Percentiles rank a stretch among this genome's conserved stretches.
phyloP scores from a whole-genome alignment of 2,888 invertebrate genomes.

The Brachyopa scutellaris region DNA sequence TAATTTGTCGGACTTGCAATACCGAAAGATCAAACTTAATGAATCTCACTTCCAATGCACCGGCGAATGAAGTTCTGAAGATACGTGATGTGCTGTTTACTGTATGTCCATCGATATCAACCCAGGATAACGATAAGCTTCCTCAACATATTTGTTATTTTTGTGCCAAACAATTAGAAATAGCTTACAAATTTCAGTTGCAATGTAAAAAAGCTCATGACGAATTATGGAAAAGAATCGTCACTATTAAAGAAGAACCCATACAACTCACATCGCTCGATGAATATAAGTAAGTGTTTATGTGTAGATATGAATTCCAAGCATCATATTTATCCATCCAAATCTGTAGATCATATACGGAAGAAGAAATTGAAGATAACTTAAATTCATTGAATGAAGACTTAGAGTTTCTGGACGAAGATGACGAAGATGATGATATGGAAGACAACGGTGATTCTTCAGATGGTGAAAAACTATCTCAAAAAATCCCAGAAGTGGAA shows the following conservation, averaged over 20 bases:
- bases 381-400: background rate
- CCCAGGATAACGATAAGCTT: constrained; percentile 73
- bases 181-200: constrained; percentile 76
- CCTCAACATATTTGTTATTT: constrained; percentile 77
- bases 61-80: background rate
- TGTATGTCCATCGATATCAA: constrained; percentile 54
- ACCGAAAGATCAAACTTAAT: constrained; percentile 32
- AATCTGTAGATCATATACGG: background rate
- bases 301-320: too few relatives aligned
- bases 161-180: constrained; percentile 76
- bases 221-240: constrained; percentile 76
- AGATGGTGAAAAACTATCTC: background rate
- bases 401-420: constrained; percentile 35
- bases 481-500: background rate
- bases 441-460: background rate
- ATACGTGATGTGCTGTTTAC: constrained; percentile 11
- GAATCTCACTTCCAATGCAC: constrained; percentile 4
- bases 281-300: too few relatives aligned
- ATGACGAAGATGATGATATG: constrained; percentile 17
- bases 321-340: too few relatives aligned
- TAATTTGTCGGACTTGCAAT: constrained; percentile 55
- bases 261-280: background rate
- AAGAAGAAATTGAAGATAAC: background rate
- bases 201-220: constrained; percentile 75
- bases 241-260: background rate